Evolutionary conservation across 2,113 vertebrate genomes (phyloP), one percentile per base, ranked within the genome.

Genomic region (Mus musculus): DNA sequence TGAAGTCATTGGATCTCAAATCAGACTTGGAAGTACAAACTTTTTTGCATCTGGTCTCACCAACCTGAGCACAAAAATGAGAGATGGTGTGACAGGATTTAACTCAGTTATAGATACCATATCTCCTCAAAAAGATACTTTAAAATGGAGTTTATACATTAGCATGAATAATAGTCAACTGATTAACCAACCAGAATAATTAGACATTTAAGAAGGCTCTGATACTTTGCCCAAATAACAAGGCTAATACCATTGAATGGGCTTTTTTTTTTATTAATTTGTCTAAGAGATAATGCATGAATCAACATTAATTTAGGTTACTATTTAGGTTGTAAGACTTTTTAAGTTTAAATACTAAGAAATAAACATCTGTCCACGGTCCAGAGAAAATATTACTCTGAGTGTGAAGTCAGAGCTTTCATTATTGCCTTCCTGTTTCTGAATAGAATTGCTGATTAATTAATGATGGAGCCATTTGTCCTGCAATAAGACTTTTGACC

Each of bases 1-100:
- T 99, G 98, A 99, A 99, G 98, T 99, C 99, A 85, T 99, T 99
- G 97, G 99, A 99, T 98, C 99, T 99, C 98, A 99, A 98, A 97
- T 99, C 99, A 22, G 99, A 99, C 98, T 99, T 99, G 3, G 99
- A 99, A 46, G 99, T 99, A 97, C 99, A 99, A 94, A 99, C 99
- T 98, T 99, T 99, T 98, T 99, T 99, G 98, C 99, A 99, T 98
- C 99, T 99, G 9, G 99, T 99, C 98, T 99, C 99, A 20, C 99
- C 99, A 98, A 99, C 99, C 99, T 99, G 98, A 65, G 91, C 97
- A 98, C 97, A 95, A 97, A 98, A 98, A 73, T 77, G 82, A 96
- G 90, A 96, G 91, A 96, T 49, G 97, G 90, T 82, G 5, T 77
- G 52, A 87, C 93, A 67, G 71, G 89, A 39, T 9, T 42, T 69